A percentile compares a stretch with the other conserved stretches of the same genome.
phyloP scores from a whole-genome alignment of 2,888 invertebrate species.

The Eretmocerus hayati region DNA sequence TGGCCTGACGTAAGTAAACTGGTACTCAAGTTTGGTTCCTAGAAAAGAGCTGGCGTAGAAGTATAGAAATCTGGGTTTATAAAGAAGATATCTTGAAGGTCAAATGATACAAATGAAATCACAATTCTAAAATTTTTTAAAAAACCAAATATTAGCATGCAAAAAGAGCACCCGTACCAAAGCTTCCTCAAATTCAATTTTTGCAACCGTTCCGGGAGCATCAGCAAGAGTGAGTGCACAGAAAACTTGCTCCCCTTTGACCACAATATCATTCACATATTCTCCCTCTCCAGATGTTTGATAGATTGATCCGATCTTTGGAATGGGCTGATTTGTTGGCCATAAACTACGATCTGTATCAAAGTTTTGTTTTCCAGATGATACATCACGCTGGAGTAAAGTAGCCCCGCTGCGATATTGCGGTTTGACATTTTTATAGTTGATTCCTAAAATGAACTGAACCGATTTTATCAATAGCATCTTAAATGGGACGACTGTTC shows the following conservation, averaged over 20 bases:
- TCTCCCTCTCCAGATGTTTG: constrained; percentile 70
- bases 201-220: constrained; percentile 54
- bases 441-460: constrained; percentile 8
- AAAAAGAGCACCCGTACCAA: constrained; percentile 48
- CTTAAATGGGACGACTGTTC: no score
- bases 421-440: constrained; percentile 28
- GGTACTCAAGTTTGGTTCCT: no score
- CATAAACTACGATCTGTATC: constrained; percentile 62
- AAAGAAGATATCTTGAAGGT: no score
- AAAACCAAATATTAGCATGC: neutral
- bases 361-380: constrained; percentile 64
- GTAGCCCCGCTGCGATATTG: constrained; percentile 55
- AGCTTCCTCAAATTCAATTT: constrained; percentile 60
- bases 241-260: constrained; percentile 57
- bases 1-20: no score
- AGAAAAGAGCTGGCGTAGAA: no score
- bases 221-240: constrained; percentile 57
- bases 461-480: no score
- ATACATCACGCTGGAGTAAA: constrained; percentile 56
- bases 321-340: constrained; percentile 68
- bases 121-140: neutral
- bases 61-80: no score
- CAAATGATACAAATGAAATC: neutral
- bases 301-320: constrained; percentile 65
- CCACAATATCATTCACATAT: constrained; percentile 68